Conservation (phyloP, 2,888 invertebrate genomes). For the Athalia rosae region DNA sequence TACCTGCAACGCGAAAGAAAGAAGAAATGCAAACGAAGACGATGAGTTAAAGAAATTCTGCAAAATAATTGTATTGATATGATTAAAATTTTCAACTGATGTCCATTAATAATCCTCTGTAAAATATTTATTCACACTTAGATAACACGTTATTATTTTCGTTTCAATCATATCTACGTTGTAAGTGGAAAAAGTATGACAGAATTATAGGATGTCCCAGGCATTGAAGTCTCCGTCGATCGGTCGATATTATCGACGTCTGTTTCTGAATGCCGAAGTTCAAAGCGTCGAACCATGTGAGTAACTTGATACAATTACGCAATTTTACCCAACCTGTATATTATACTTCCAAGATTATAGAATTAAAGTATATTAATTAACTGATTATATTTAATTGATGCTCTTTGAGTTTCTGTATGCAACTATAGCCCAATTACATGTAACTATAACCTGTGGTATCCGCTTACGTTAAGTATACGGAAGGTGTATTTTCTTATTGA, state of each 20-base stretch:
- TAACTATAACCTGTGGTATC: constrained; percentile 55
- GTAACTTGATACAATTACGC: not conserved
- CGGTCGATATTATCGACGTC: not conserved
- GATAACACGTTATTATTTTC: no score
- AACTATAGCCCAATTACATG: not conserved
- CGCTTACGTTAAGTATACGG: constrained; percentile 51
- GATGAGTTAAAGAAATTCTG: constrained; percentile 39
- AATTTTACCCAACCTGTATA: not conserved
- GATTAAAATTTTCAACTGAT: no score
- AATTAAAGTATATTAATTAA: not conserved
- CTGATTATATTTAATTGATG: not conserved
- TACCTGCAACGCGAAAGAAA: constrained; percentile 36
- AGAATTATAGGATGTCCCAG: not conserved
- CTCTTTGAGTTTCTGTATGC: constrained; percentile 24
- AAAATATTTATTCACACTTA: no score
- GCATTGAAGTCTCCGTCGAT: not conserved
- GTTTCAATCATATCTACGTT: no score
- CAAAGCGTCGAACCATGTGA: not conserved
- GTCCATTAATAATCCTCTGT: no score
- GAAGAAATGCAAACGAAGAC: not conserved
- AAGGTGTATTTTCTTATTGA: constrained; percentile 68
- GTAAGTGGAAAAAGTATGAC: not conserved
- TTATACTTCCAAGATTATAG: not conserved
- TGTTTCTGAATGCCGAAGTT: not conserved
- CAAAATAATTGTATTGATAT: constrained; percentile 33